Evolutionary conservation across 1,140 invertebrate genomes (phyloP), one percentile per base, ranked within the genome.

Genomic region (Ganaspis sp.): DNA sequence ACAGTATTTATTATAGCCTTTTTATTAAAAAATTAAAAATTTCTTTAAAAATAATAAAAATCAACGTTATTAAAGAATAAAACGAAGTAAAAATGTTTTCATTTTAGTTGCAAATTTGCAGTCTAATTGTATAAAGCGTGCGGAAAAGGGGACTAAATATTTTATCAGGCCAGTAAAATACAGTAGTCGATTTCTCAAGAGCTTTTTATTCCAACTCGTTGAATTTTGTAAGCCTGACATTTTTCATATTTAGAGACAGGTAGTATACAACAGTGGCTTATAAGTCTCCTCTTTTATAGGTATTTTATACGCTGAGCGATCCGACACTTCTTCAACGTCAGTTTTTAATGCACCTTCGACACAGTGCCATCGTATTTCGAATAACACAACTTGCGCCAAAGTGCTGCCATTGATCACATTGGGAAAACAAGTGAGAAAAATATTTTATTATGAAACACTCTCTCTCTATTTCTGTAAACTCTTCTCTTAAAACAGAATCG

Each of bases 231-330:
- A 29, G 11, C 15, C 2, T 15, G 23, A 64, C 26, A 64, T 64
- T 64, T 64, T 29, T 64, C 26, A 64, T 29, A 34, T 34, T n/a
- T 26, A 64, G 26, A 64, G 58, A 26, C 58, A 64, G 23, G 23
- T 64, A 64, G 23, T 64, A 64, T 64, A 64, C 58, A 64, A 29
- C 21, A 9, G 15, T 64, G 26, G 58, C 26, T 64, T 29, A 29
- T 26, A 64, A n/a, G 23, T 34, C 58, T 64, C 23, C 4, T 64
- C 26, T 64, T 49, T 64, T 64, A 64, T 64, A 29, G 58, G 23
- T 64, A 64, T 64, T 64, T 64, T 64, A 64, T 64, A 64, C 58
- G 21, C 23, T 34, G 1, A 26, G 11, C 58, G 26, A 64, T 64
- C 26, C 26, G 11, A 6, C 15, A 64, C 26, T 64, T 64, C 23